Percentiles rank a stretch among this genome's conserved stretches.
phyloP scores from a whole-genome alignment of 2,797 vertebrate genomes.

The Mycteria americana region DNA sequence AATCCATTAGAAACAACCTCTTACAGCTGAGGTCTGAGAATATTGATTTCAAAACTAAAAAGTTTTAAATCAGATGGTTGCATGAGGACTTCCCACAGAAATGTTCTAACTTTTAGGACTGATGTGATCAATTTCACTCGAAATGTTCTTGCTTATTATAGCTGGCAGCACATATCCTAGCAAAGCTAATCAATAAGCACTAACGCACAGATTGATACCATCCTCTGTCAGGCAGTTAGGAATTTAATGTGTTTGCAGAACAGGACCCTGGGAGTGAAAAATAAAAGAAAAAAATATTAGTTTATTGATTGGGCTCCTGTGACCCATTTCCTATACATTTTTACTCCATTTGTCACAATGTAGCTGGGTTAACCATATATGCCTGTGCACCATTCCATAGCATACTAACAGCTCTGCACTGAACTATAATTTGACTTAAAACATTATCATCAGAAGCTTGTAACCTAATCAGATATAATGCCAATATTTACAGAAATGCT shows the following conservation, averaged over 20 bases:
- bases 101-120: conserved; percentile 38
- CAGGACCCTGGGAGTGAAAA: conserved; percentile 40
- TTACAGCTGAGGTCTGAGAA: conserved; percentile 29
- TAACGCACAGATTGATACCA: conserved; percentile 63
- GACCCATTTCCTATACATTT: conserved; percentile 50
- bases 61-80: conserved; percentile 39
- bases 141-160: conserved; percentile 47
- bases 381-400: background rate
- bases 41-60: conserved; percentile 33
- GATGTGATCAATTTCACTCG: conserved; percentile 60
- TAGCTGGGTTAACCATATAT: background rate
- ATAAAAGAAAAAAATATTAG: conserved; percentile 54
- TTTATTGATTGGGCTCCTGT: conserved; percentile 63
- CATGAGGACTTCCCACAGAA: conserved; percentile 33
- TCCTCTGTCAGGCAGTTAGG: conserved; percentile 57
- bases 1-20: conserved; percentile 23
- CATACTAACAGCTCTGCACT: background rate
- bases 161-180: conserved; percentile 49
- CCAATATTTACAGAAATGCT: background rate
- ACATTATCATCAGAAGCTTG: background rate
- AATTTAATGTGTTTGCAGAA: conserved; percentile 55
- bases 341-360: conserved; percentile 36
- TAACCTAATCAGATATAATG: background rate
- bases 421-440: conserved; percentile 8
- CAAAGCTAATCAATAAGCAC: conserved; percentile 64